Conservation (phyloP, 2,113 vertebrate species). For the Junco hyemalis region DNA sequence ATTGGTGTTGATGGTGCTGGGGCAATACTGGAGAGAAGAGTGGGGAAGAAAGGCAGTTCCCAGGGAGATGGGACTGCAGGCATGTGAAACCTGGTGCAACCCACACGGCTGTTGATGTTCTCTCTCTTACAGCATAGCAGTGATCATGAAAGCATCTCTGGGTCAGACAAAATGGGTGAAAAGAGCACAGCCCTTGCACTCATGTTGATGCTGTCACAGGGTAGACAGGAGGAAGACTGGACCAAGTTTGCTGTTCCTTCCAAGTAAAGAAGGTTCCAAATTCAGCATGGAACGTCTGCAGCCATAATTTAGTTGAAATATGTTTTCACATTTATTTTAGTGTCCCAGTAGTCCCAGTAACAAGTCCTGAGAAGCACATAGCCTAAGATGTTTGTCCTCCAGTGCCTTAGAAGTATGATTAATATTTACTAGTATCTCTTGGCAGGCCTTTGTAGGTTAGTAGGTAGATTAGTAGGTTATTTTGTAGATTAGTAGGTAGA, state of each 20-base stretch:
- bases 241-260: not conserved
- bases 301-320: not conserved
- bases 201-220: rapidly evolving
- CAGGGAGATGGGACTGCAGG: not conserved
- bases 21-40: not conserved
- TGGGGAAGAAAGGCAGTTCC: not conserved
- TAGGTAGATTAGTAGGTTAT: not conserved
- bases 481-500: not conserved
- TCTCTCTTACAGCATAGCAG: not conserved
- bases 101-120: not conserved
- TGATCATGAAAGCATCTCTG: not conserved
- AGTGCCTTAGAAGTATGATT: not conserved
- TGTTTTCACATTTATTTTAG: not conserved
- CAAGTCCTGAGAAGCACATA: not conserved
- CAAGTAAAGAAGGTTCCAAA: not conserved
- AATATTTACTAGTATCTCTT: not conserved
- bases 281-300: not conserved
- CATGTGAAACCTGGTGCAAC: not conserved
- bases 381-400: not conserved
- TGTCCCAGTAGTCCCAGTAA: not conserved
- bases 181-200: not conserved
- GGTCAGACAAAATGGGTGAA: not conserved
- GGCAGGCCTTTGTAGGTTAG: not conserved
- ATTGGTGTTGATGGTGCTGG: not conserved
- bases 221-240: not conserved